Evolutionary conservation across 2,797 vertebrate species (phyloP), one percentile per base, ranked within the genome.

Genomic region (Danio tinwini): DNA sequence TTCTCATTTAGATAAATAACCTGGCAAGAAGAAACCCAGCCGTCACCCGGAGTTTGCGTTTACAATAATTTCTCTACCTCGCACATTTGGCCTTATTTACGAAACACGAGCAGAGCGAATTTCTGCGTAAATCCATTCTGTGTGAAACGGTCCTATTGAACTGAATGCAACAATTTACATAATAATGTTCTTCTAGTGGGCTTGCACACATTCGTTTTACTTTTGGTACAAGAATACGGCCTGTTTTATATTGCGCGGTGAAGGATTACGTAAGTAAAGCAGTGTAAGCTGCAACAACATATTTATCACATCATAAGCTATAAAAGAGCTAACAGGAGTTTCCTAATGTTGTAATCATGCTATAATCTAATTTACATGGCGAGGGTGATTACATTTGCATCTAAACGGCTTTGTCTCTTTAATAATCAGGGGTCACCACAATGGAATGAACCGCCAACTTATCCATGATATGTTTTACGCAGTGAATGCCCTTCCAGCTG

Each of bases 1-100:
- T 78, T 70, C 21, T 68, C 63, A 58, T 68, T 58, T 68, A 68
- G 63, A 68, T 59, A 39, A 77, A 77, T 68, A 58, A 68, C 75
- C 42, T 68, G 42, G 63, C 21, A 68, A 17, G 7, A 47, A 37
- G 65, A 76, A 55, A 37, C 9, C 7, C 59, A 65, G 9, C 5
- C 10, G 2, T 16, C 40, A 55, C 76, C 63, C 16, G 39, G 14
- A 68, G n/a, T 21, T 76, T 49, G 1, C 5, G 62, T 76, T 45
- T 29, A 39, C 11, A 68, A 49, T 47, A 49, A 47, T 29, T 39
- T 59, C 19, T 39, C 10, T 62, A 19, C 42, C 53, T 76, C 73
- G 61, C 64, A 59, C 53, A 61, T 68, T 21, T 53, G 68, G 37
- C n/a, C 29, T 70, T 53, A 13, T 53, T 70, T 70, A 6, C 0